Evolutionary conservation across 1,140 invertebrate species (phyloP), one percentile per base, ranked within the genome.

Genomic region (Zaprionus inermis): DNA sequence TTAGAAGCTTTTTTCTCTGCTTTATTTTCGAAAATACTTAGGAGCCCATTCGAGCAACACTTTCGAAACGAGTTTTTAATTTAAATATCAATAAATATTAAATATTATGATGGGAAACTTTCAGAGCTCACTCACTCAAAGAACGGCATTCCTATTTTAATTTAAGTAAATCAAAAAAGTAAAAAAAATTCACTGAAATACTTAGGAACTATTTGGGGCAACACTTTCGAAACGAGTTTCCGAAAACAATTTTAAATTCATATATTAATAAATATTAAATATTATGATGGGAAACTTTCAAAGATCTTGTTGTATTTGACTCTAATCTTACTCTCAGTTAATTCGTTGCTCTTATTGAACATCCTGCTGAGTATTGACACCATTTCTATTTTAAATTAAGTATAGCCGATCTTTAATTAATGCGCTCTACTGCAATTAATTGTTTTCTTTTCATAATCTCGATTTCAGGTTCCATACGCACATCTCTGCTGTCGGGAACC

Each of bases 401-500:
- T 44, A n/a, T 16, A 16, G n/a, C n/a, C 7, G 2, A 22, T 52
- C 18, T 69, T n/a, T 20, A 69, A 52, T 69, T 20, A 18, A 51
- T 16, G 5, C 24, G n/a, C 24, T 24, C 9, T 65, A 1, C 60
- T 76, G 51, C 18, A 64, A 10, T 20, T 57, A 57, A 57, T 57
- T 20, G 38, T 52, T 66, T 22, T 49, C 20, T 22, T 18, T 59
- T 51, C 60, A 46, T 72, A 44, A 70, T 76, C 52, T 83, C 24
- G 41, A 58, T 57, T 22, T 73, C 94, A 97, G 96, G 96, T 79
- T 94, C 95, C 78, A 94, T 96, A 72, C 95, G 95, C 91, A 98
- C 97, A 52, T 95, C 96, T n/a, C 94, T 98, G 77, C 91, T 97
- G 72, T 94, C 96, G 34, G 97, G 97, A 69, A 95, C 96, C 76